Base-by-base conservation (phyloP, 2,888 invertebrate species). In the Amphipoea lucens region DNA sequence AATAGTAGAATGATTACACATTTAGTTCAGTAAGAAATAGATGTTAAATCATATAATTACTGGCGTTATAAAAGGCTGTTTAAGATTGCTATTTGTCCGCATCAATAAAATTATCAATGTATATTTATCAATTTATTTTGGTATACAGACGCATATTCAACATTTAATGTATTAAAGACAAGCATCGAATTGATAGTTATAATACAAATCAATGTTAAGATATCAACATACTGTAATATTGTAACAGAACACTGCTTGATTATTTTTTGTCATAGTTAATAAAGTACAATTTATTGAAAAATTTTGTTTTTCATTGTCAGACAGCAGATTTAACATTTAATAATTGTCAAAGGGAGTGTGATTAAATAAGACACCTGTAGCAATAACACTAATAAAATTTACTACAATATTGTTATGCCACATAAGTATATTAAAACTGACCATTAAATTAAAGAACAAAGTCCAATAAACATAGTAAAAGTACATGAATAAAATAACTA, bases 351-450 rank as follows among this genome's bases (percentile, higher is more conserved):
- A 20, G n/a, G 48, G 42, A 73, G 14, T 45, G 12, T 71, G 54
- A 63, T 76, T 40, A 72, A 86, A 76, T 78, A 48, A 78, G 29
- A 79, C 62, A 68, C 23, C 29, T 14, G 29, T 42, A 60, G n/a
- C 71, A 72, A 45, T 79, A 81, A 84, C 29, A 78, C 67, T 63
- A 82, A 66, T 75, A 74, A 57, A 62, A 65, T 79, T 81, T 63
- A 78, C 77, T 81, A 72, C 71, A 63, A 70, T 65, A 68, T 83
- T 80, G 63, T 78, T 79, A 83, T 79, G 77, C 76, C 78, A 85
- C 79, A 66, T 67, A 82, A 2, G 36, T 72, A 48, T 80, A 69
- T 60, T 81, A 57, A 68, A 71, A 82, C 73, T 76, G 74, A 77
- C 54, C 51, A 79, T 66, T 60, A n/a, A 12, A 71, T 12, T 74